Evolutionary conservation across 2,797 vertebrate genomes (phyloP).

Genomic region (Squalus acanthias): DNA sequence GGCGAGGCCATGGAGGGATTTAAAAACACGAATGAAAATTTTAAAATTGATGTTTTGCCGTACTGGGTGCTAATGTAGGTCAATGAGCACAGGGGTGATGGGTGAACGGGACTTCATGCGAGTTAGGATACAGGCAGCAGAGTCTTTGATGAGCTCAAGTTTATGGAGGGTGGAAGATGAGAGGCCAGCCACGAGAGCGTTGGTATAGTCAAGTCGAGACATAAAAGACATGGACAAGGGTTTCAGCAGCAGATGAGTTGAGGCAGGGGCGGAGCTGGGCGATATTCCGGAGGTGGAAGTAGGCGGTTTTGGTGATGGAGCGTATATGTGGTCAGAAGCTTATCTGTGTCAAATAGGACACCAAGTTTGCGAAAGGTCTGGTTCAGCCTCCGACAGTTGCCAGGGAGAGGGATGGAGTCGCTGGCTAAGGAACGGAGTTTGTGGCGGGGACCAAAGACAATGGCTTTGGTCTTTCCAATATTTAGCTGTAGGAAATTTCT

Average conservation of each 20-base stretch:
- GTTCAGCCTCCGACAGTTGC: neutral
- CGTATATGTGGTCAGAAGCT: neutral
- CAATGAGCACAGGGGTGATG: no score
- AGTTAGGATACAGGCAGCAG: no score
- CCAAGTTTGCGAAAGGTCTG: neutral
- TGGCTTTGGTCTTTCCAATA: no score
- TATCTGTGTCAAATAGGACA: neutral
- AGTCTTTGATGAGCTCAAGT: no score
- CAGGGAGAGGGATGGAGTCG: neutral
- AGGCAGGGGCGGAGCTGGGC: no score
- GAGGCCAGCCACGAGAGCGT: neutral
- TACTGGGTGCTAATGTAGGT: neutral
- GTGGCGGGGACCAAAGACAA: neutral
- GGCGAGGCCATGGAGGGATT: neutral
- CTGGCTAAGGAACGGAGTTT: neutral
- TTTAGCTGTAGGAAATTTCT: neutral
- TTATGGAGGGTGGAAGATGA: neutral
- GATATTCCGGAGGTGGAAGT: no score
- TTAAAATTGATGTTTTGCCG: neutral
- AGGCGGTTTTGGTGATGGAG: neutral
- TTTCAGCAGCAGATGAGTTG: no score
- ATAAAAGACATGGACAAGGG: no score
- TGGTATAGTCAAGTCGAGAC: no score
- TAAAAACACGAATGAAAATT: neutral
- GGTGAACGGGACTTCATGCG: no score